A percentile compares a stretch with the other conserved stretches of the same genome.
phyloP scores from a whole-genome alignment of 2,797 vertebrate species.

The Oreochromis mossambicus region DNA sequence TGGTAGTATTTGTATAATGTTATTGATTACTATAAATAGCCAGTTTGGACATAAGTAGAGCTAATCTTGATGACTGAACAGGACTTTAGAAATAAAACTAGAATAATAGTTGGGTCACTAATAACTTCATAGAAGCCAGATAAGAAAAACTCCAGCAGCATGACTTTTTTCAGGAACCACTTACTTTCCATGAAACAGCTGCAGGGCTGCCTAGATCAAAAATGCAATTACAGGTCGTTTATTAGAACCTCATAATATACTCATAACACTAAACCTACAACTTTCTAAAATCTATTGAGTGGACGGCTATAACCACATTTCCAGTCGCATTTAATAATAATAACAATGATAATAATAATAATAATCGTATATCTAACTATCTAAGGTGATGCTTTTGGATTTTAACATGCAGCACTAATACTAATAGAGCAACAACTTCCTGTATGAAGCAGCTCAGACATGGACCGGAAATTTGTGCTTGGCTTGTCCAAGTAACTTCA shows the following conservation, averaged over 20 bases:
- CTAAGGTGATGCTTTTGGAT: rapidly evolving
- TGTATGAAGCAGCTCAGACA: background rate
- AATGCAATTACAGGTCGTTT: background rate
- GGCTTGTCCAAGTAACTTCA: background rate
- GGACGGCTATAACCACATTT: background rate
- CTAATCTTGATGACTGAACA: background rate
- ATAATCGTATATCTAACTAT: background rate
- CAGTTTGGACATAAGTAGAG: background rate
- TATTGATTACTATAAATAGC: background rate
- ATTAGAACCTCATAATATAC: background rate
- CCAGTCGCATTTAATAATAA: background rate
- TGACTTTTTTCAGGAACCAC: background rate
- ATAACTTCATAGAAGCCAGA: background rate
- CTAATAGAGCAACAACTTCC: background rate
- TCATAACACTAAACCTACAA: background rate
- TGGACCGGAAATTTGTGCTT: background rate
- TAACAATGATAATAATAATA: background rate
- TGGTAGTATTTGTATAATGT: background rate
- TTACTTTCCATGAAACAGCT: background rate
- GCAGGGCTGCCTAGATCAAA: background rate
- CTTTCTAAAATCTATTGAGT: background rate
- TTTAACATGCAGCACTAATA: background rate
- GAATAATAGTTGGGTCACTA: background rate
- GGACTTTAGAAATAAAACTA: background rate
- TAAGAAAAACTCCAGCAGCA: background rate